Percentiles rank a stretch among this genome's conserved stretches.
Evolutionary conservation across 2,888 invertebrate genomes (phyloP).

Genomic region (Rapana venosa): DNA sequence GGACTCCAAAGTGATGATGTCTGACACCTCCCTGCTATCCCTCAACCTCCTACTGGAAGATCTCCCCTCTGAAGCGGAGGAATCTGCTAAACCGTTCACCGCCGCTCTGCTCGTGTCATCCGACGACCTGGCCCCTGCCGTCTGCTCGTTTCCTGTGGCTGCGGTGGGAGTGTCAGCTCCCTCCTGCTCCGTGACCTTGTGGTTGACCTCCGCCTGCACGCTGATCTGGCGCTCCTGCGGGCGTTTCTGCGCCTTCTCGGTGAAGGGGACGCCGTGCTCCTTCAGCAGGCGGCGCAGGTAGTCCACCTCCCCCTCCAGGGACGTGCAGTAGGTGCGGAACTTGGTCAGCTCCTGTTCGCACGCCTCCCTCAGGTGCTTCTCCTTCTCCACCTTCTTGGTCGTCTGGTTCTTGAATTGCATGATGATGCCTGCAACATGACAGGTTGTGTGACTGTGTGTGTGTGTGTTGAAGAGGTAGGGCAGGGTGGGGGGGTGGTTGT

Average conservation of each 20-base stretch:
- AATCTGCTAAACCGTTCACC: background rate
- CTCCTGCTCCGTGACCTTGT: background rate
- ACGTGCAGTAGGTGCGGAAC: slow-evolving; percentile 76
- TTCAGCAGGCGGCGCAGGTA: slow-evolving; percentile 72
- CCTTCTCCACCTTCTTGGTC: slow-evolving; percentile 74
- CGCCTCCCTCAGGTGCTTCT: slow-evolving; percentile 71
- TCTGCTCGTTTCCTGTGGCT: background rate
- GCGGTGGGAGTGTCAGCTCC: background rate
- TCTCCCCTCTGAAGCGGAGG: background rate
- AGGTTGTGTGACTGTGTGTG: too few species aligned
- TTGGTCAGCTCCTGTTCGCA: slow-evolving; percentile 77
- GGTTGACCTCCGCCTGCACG: slow-evolving; percentile 74
- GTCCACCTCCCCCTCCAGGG: slow-evolving; percentile 77
- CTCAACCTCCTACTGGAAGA: background rate
- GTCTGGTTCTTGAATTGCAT: slow-evolving; percentile 72
- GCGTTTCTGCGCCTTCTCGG: slow-evolving; percentile 63
- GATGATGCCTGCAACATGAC: background rate
- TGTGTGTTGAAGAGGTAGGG: too few species aligned
- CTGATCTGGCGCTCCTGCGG: slow-evolving; percentile 65
- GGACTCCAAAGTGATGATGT: background rate
- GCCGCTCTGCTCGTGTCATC: background rate
- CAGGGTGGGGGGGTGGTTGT: too few species aligned
- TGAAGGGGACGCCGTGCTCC: slow-evolving; percentile 73
- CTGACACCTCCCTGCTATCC: background rate
- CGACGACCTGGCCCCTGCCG: background rate